Evolutionary conservation across 2,888 invertebrate species (phyloP).

Genomic region (Tetanocera ferruginea): DNA sequence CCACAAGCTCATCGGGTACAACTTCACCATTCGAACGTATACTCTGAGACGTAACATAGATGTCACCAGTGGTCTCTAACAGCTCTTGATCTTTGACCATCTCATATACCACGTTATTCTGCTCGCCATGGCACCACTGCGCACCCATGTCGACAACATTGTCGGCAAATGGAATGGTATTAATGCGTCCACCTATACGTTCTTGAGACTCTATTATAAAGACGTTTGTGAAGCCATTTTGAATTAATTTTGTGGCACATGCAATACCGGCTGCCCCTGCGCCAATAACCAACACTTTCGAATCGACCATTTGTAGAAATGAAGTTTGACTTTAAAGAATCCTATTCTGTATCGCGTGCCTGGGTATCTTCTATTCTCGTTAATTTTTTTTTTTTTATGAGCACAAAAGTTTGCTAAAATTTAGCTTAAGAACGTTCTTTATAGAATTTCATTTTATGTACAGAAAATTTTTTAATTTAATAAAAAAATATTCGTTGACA

Average conservation of each 20-base stretch:
- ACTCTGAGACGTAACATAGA: conserved; percentile 49
- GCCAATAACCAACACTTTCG: conserved; percentile 60
- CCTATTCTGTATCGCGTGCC: no score
- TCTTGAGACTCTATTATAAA: conserved; percentile 74
- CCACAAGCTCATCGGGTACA: conserved; percentile 56
- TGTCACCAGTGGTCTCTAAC: conserved; percentile 45
- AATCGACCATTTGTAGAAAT: conserved; percentile 26
- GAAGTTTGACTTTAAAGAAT: no score
- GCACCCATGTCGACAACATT: conserved; percentile 79
- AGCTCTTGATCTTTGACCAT: conserved; percentile 65
- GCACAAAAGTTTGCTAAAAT: no score
- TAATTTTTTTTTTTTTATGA: no score
- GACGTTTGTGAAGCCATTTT: conserved; percentile 68
- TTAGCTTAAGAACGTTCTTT: no score
- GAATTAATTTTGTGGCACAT: conserved; percentile 62
- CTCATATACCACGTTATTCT: conserved; percentile 74
- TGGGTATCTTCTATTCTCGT: no score
- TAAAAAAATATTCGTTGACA: no score
- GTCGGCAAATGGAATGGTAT: conserved; percentile 71
- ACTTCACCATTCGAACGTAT: conserved; percentile 62
- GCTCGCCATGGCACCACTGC: conserved; percentile 74
- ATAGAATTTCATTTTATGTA: no score
- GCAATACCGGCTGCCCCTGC: conserved; percentile 65
- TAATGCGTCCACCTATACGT: conserved; percentile 76
- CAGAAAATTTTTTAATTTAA: no score